These are phyloP conservation scores for Vulpes lagopus DNA, from an alignment of 2,113 vertebrate genomes.

Conservation along the genomic window DNA sequence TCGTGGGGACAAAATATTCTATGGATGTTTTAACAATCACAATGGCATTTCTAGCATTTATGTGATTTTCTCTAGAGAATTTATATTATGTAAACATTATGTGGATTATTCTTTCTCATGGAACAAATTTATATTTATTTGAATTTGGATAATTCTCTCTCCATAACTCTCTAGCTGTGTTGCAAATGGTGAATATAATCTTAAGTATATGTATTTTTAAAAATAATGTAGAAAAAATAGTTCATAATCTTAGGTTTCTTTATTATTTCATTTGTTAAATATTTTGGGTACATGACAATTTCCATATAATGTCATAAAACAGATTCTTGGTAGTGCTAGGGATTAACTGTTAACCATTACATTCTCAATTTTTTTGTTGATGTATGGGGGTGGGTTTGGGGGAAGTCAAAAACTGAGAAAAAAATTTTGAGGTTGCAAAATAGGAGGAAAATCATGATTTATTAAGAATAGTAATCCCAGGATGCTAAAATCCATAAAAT, in stretches of 20 bases:
- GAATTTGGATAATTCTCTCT: slow-evolving; percentile 15
- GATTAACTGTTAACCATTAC: not conserved
- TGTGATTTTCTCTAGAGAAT: not conserved
- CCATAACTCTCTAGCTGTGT: not conserved
- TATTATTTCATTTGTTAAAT: not conserved
- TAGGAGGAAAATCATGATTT: not conserved
- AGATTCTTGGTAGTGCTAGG: not conserved
- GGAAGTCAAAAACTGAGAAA: not conserved
- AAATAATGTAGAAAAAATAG: not conserved
- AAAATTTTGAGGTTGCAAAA: not conserved
- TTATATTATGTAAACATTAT: not conserved
- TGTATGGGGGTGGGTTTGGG: not conserved
- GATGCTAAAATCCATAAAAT: not conserved
- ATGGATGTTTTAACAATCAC: not conserved
- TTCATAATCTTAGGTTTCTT: not conserved
- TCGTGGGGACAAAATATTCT: slow-evolving; percentile 1
- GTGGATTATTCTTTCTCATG: not conserved
- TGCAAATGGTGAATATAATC: not conserved
- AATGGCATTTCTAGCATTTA: not conserved
- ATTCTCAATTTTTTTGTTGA: not conserved
- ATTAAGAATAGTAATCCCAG: not conserved
- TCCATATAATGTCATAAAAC: not conserved
- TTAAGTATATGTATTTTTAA: not conserved
- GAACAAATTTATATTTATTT: not conserved
- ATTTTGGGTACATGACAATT: not conserved